These are phyloP conservation scores for Drosophila ohnishii DNA, from an alignment of 1,140 invertebrate species.

Conservation along the genomic window DNA sequence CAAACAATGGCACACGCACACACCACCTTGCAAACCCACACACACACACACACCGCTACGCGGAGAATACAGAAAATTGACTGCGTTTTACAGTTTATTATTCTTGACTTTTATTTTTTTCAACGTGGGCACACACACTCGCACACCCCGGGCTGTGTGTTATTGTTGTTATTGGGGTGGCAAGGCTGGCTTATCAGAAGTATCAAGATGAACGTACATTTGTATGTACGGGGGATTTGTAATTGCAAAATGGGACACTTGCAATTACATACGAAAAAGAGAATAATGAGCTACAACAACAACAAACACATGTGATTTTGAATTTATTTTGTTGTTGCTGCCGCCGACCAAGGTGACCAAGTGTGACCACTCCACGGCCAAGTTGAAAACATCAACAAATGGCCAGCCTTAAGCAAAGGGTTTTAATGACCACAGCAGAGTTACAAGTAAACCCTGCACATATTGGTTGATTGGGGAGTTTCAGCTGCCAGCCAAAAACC, in stretches of 20 bases:
- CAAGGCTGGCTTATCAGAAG: slow-evolving; percentile 28
- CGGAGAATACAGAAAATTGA: slow-evolving; percentile 37
- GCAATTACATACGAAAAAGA: slow-evolving; percentile 35
- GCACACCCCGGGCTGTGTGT: slow-evolving; percentile 11
- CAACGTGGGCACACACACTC: slow-evolving; percentile 32
- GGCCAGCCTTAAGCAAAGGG: background rate
- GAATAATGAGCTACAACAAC: slow-evolving; percentile 34
- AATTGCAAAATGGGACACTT: slow-evolving; percentile 39
- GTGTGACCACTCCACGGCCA: slow-evolving; percentile 51
- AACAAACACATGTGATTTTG: slow-evolving; percentile 73
- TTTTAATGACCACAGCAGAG: background rate
- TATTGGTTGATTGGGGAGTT: background rate
- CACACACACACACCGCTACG: background rate
- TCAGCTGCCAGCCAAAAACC: background rate
- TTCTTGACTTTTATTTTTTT: slow-evolving; percentile 27
- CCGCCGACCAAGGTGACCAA: slow-evolving; percentile 20
- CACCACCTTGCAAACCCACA: slow-evolving; percentile 13
- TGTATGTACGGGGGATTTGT: slow-evolving; percentile 1
- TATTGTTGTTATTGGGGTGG: slow-evolving; percentile 23
- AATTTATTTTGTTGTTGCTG: slow-evolving; percentile 12
- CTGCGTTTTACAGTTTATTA: slow-evolving; percentile 35
- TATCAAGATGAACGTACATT: background rate
- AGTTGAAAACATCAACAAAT: slow-evolving; percentile 7
- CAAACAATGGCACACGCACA: slow-evolving; percentile 34
- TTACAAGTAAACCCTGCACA: background rate